Evolutionary conservation across 2,113 vertebrate species (phyloP), one percentile per base, ranked within the genome.

Genomic region (Tinamus guttatus): DNA sequence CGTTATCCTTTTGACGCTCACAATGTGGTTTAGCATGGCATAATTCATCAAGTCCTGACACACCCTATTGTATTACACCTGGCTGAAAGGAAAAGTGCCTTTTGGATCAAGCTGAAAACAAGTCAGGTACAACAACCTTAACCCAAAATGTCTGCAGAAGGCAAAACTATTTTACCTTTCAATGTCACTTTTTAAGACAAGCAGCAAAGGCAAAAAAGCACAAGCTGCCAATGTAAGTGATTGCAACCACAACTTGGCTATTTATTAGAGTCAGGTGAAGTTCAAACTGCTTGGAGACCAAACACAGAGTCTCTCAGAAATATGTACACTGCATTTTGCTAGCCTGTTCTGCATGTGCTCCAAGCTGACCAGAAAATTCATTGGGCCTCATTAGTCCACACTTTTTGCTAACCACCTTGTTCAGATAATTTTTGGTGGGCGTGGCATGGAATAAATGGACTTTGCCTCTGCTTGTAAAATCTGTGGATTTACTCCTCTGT

Each of bases 21-120:
- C 21, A 9, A 64, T 21, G 52, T 60, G 11, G 38, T 73, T 96
- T 89, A 51, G 11, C 45, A 65, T 52, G 71, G 71, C 16, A 41
- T 13, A 90, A 77, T 93, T 87, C 88, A 85, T 93, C 84, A 94
- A 38, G 11, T 92, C 82, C 87, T 88, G 64, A 87, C 85, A 92
- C 14, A n/a, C 40, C 45, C 25, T 81, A 34, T 89, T 68, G 12
- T 70, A 13, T 60, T 93, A 47, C 40, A 32, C 34, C 74, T 62
- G 11, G 32, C 89, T 82, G 77, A 87, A 63, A 96, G 80, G 79
- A 84, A 65, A 79, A 81, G 59, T 38, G 59, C n/a, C 28, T 94
- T 76, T 90, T 38, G 32, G 45, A 76, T 79, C 63, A 86, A 92
- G 56, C 59, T 93, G 78, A 77, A 60, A 78, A 49, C 30, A 70